A percentile compares a stretch with the other conserved stretches of the same genome.
Conservation (phyloP, 2,113 vertebrate species). For the Pimephales promelas region DNA sequence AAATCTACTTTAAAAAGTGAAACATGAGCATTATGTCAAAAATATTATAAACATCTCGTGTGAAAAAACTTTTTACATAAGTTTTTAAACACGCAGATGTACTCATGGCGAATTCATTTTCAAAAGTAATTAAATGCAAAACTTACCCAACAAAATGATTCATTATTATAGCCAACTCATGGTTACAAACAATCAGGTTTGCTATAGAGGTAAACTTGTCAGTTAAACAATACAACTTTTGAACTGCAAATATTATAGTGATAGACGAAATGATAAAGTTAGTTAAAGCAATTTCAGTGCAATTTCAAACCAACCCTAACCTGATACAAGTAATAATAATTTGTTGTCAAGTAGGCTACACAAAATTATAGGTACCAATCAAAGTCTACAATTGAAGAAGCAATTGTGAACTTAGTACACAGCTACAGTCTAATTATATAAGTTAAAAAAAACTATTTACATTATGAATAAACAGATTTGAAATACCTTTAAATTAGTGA, state of each 20-base stretch:
- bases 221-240: neutral
- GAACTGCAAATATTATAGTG: neutral
- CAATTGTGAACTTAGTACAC: neutral
- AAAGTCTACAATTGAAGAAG: neutral
- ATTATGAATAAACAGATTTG: neutral
- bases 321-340: neutral
- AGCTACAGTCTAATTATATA: neutral
- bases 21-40: neutral
- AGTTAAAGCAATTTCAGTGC: neutral
- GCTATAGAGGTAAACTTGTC: neutral
- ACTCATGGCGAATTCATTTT: neutral
- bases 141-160: neutral
- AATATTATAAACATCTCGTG: neutral
- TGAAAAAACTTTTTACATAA: neutral
- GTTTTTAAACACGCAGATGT: neutral
- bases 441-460: neutral
- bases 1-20: neutral
- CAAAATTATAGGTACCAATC: neutral
- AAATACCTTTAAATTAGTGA: neutral
- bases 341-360: neutral
- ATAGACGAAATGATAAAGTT: neutral
- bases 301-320: neutral
- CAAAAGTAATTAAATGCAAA: neutral
- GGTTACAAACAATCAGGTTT: neutral
- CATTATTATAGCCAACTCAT: neutral